Percentiles rank a stretch among this genome's conserved stretches.
phyloP scores from a whole-genome alignment of 2,888 invertebrate genomes.

The Nephrotoma appendiculata region DNA sequence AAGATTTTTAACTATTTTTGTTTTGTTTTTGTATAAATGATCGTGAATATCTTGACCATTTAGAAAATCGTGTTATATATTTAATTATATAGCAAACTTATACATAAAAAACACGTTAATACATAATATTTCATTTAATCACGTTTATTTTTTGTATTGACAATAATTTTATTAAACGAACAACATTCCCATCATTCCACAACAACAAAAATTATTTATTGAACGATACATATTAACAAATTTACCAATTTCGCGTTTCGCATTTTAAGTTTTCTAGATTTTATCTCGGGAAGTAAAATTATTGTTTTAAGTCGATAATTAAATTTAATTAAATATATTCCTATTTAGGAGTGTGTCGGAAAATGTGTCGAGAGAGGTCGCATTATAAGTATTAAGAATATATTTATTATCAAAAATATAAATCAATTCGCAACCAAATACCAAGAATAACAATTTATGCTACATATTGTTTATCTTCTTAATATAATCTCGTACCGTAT shows the following conservation, averaged over 20 bases:
- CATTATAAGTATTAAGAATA: no score
- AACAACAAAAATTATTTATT: neutral
- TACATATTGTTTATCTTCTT: neutral
- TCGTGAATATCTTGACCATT: neutral
- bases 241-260: conserved; percentile 1
- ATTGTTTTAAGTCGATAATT: no score
- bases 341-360: no score
- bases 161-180: neutral
- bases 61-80: neutral
- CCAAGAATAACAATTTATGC: neutral
- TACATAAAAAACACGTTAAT: neutral
- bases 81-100: neutral
- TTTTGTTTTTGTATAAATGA: neutral
- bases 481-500: neutral
- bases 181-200: neutral
- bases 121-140: neutral
- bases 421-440: neutral
- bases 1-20: neutral
- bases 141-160: neutral
- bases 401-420: neutral
- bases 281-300: no score
- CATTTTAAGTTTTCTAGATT: neutral
- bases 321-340: no score
- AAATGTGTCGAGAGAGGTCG: neutral
- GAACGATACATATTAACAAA: neutral